These are phyloP conservation scores for Dallia pectoralis DNA, from an alignment of 2,797 vertebrate genomes.

Conservation along the genomic window DNA sequence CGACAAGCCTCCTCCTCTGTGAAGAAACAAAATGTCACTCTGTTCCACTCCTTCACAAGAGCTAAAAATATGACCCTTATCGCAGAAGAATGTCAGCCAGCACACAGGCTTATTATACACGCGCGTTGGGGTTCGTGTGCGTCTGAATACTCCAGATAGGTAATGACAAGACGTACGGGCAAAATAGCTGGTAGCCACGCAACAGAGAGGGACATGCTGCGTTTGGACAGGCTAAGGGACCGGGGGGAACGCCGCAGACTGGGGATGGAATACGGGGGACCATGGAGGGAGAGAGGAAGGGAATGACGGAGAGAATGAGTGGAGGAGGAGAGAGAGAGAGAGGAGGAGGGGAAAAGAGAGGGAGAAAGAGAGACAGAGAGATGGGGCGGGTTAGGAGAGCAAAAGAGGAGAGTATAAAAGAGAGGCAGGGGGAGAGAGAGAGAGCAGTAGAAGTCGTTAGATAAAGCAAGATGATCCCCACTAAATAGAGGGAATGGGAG, in stretches of 20 bases:
- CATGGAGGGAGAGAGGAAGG: background rate
- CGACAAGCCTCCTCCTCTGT: background rate
- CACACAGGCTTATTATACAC: constrained; percentile 25
- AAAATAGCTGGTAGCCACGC: constrained; percentile 43
- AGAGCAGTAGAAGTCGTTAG: background rate
- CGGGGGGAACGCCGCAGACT: background rate
- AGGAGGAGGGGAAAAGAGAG: background rate
- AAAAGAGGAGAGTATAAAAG: background rate
- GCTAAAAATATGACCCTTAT: constrained; percentile 48
- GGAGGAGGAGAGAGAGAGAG: background rate
- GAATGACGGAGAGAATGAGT: background rate
- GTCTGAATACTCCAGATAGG: constrained; percentile 30
- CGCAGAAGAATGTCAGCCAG: constrained; percentile 29
- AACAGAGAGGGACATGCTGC: constrained; percentile 25
- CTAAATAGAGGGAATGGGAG: background rate
- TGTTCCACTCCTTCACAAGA: constrained; percentile 7
- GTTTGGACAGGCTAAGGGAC: background rate
- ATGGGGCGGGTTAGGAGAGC: background rate
- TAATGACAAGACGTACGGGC: constrained; percentile 26
- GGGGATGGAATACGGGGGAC: background rate
- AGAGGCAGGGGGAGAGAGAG: background rate
- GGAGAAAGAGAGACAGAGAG: too few relatives aligned
- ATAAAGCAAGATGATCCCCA: background rate
- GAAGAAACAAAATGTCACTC: constrained; percentile 32
- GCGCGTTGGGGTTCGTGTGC: constrained; percentile 8